Evolutionary conservation across 2,797 vertebrate genomes (phyloP), one percentile per base, ranked within the genome.

Genomic region (Pipistrellus pygmaeus): DNA sequence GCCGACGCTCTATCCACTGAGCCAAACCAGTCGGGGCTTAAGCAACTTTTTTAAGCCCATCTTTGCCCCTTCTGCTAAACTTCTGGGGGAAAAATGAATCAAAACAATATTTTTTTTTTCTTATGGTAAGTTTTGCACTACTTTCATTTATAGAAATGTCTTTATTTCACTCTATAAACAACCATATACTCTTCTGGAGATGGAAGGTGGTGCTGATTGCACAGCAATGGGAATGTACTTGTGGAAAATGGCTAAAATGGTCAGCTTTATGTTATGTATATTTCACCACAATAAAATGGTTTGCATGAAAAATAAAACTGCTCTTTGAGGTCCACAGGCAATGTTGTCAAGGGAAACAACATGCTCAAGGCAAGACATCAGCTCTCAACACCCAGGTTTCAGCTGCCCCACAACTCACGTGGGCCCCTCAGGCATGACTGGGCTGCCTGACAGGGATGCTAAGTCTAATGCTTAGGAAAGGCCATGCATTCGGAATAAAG

Each of bases 151-250:
- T 21, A 87, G 62, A 81, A 92, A 78, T 66, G 55, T 82, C 66
- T 91, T 91, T 27, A 57, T 89, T 96, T 91, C 48, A 21, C 80
- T 73, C 10, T 80, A 62, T 93, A 91, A 92, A 71, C 6, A 55
- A 21, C 17, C 6, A 14, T 94, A 44, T 66, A 13, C 6, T 48
- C 32, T n/a, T 88, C n/a, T 72, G 57, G 46, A 76, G 48, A 35
- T 68, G 27, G 53, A 44, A 8, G 35, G 23, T 48, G 30, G 8
- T 20, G 5, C 64, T n/a, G 23, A 41, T 21, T 23, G 46, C 8
- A 41, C 35, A 53, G 53, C 41, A 62, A 51, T 69, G 46, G 27
- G 38, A 88, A 75, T n/a, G 27, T 8, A 27, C 69, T 72, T 21
- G 20, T 51, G 69, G 82, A 85, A 85, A 46, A 60, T 51, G 14